Percentiles rank a stretch among this genome's conserved stretches.
Evolutionary conservation across 2,888 invertebrate species (phyloP).

Genomic region (Tolmerus cingulatus): DNA sequence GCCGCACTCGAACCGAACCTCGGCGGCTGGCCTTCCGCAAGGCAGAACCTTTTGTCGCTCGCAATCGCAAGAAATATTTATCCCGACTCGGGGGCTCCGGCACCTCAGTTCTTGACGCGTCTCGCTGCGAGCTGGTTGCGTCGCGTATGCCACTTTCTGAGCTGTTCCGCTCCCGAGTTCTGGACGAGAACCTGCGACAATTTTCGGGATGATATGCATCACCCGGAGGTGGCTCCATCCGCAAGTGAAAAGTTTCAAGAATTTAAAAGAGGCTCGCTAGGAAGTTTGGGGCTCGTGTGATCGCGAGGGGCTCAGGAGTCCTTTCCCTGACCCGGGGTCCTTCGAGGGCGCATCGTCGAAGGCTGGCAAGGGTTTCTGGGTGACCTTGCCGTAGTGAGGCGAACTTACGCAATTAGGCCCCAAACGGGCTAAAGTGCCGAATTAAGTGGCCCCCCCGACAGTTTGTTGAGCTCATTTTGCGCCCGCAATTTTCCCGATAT

Average conservation of each 20-base stretch:
- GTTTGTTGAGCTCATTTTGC: background rate
- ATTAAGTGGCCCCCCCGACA: background rate
- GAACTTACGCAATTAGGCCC: background rate
- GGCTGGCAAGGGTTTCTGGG: background rate
- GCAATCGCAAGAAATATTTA: constrained; percentile 17
- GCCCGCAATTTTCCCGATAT: background rate
- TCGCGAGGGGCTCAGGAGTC: background rate
- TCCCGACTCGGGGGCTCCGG: background rate
- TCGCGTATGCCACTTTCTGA: background rate
- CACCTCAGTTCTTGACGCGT: constrained; percentile 11
- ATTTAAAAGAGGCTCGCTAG: background rate
- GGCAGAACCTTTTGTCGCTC: background rate
- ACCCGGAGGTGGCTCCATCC: background rate
- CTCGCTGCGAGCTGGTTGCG: constrained; percentile 5
- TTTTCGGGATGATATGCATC: background rate
- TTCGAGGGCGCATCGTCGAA: background rate
- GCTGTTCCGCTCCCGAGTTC: background rate
- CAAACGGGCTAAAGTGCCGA: background rate
- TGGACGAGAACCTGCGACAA: background rate
- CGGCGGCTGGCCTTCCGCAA: background rate
- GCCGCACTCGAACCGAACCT: background rate
- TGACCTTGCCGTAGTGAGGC: background rate
- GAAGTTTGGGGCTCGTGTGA: background rate
- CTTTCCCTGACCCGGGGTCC: background rate
- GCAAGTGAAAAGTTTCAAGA: background rate